phyloP scores from a whole-genome alignment of 2,113 vertebrate genomes.

The Paracanthobrama guichenoti region DNA sequence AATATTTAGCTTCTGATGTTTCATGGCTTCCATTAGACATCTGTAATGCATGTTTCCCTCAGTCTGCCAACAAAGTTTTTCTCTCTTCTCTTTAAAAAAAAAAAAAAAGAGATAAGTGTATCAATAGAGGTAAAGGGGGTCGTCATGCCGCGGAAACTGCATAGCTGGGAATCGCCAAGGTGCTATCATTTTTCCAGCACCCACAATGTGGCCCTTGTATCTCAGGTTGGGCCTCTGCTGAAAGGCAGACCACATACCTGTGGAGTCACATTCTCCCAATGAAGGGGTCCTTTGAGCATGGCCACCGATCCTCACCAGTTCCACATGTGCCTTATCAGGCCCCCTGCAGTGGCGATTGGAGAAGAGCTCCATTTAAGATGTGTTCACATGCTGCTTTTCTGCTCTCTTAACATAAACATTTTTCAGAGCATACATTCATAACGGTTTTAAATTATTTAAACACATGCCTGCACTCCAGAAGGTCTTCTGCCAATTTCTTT shows the following conservation, averaged over 20 bases:
- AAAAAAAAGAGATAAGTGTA: constrained; percentile 20
- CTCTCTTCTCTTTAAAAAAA: not conserved
- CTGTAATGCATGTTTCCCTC: constrained; percentile 36
- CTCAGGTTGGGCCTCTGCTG: constrained; percentile 26
- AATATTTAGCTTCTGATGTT: constrained; percentile 31
- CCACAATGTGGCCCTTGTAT: constrained; percentile 59
- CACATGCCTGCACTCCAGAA: not conserved
- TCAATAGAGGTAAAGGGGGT: constrained; percentile 29
- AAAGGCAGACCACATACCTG: constrained; percentile 40
- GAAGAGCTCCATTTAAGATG: constrained; percentile 7
- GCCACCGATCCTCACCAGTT: constrained; percentile 23
- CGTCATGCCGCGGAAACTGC: constrained; percentile 40
- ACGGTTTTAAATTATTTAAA: not conserved
- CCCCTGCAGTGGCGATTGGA: constrained; percentile 20
- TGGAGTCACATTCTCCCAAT: constrained; percentile 36
- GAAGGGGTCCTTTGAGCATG: constrained; percentile 43
- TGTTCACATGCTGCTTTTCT: not conserved
- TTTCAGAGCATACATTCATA: not conserved
- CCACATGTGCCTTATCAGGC: constrained; percentile 47
- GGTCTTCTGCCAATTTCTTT: not conserved
- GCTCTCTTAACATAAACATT: not conserved
- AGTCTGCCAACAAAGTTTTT: not conserved
- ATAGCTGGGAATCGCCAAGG: constrained; percentile 32
- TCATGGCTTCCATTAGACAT: constrained; percentile 31
- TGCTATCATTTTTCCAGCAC: constrained; percentile 48